Base-by-base conservation (phyloP, 2,113 vertebrate genomes). In the Progne subis region DNA sequence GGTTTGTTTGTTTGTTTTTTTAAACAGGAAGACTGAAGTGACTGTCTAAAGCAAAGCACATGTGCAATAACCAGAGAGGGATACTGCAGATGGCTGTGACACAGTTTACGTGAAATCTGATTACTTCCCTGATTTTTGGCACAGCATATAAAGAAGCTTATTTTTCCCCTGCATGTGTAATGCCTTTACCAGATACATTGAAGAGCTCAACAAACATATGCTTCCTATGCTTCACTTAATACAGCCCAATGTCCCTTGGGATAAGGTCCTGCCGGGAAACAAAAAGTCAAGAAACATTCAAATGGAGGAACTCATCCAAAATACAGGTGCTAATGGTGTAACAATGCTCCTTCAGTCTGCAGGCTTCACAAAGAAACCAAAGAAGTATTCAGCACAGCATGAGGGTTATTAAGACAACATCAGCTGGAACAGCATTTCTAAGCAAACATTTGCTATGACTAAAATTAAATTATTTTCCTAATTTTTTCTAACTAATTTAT, bases 41-140 rank as follows among this genome's bases (percentile, higher is more conserved):
- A 61, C 57, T 61, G 52, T 49, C n/a, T 64, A 72, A 93, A 59
- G 67, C 55, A 83, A 92, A 93, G 69, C 46, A 91, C 69, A 59
- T 88, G 57, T 71, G 94, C 92, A 95, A 82, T 60, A 93, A 96
- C 57, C 87, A 96, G 82, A 81, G 68, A 88, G 53, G 52, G 68
- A 95, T 93, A 95, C 61, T 95, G 92, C 97, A 98, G 97, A 97
- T 98, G 96, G 91, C 55, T 31, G 0, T 94, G 94, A 97, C 87
- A 65, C 60, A 92, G 92, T 96, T 98, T 96, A 97, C 18, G 10
- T 93, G 60, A 97, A 97, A 94, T 92, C 72, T 95, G 93, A 96
- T 97, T 97, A 97, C 96, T 92, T 94, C 57, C 61, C 70, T 93
- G 68, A 64, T 64, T 96, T 95, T 94, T 97, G 94, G 84, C 93